These are phyloP conservation scores for Ametastegia equiseti DNA, from an alignment of 2,888 invertebrate species.

Conservation along the genomic window DNA sequence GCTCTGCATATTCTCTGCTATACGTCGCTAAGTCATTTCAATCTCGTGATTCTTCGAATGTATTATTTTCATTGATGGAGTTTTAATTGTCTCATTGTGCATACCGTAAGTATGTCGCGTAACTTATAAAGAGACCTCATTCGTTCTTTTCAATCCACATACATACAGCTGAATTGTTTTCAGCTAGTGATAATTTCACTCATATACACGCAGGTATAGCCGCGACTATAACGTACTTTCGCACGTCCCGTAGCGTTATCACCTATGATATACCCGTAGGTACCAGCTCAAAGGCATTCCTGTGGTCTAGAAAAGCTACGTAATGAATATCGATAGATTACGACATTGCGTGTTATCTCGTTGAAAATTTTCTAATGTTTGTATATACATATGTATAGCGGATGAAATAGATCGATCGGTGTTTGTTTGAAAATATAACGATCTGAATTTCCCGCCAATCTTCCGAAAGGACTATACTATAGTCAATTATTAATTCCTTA, in stretches of 20 bases:
- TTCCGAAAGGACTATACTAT: neutral
- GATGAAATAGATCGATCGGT: neutral
- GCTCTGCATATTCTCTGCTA: slow-evolving; percentile 16
- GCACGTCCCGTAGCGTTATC: neutral
- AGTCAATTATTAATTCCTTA: neutral
- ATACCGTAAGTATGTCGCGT: neutral
- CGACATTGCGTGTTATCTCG: too few relatives aligned
- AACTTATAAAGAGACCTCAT: neutral
- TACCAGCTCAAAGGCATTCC: too few relatives aligned
- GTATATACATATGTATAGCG: neutral
- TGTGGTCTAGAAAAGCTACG: neutral
- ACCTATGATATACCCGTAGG: too few relatives aligned
- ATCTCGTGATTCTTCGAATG: neutral
- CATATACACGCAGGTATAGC: neutral
- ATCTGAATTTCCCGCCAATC: neutral
- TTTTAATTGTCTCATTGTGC: neutral
- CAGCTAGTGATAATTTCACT: neutral
- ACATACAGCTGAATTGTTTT: neutral
- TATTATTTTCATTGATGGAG: neutral
- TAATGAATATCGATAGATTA: neutral
- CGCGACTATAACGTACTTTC: neutral
- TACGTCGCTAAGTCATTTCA: slow-evolving; percentile 9
- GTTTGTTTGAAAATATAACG: neutral
- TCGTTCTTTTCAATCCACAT: neutral
- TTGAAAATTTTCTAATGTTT: neutral